Evolutionary conservation across 2,888 invertebrate genomes (phyloP), one percentile per base, ranked within the genome.

Genomic region (Trissoscelio sp.): DNA sequence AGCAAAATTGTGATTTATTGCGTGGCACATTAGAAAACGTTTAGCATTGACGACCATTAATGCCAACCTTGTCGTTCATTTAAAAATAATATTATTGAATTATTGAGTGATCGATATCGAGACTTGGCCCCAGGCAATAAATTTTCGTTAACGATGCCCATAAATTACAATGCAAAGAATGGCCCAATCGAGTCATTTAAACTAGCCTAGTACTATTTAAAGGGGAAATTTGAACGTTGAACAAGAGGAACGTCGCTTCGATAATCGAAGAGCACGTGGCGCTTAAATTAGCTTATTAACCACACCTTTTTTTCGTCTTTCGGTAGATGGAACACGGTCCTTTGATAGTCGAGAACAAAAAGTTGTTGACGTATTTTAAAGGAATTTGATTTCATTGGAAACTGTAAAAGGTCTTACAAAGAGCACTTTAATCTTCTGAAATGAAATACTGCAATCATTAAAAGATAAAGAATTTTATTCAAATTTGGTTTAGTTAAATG

Each of bases 121-220:
- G 31, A 46, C 31, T 6, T 16, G 42, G 22, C 11, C 9, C 5
- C 9, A 4, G 12, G 62, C 37, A 9, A 37, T 64, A 20, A 64
- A 64, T 64, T 62, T n/a, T 48, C 3, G 48, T 11, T 62, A 34
- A 62, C 34, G 64, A 48, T 46, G 22, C 1, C n/a, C 37, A 37
- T 64, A 64, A 64, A 64, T 64, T 48, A 28, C 6, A 1, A 18
- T n/a, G n/a, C n/a, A 34, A 48, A 48, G 22, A 46, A 14, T 20
- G 46, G 12, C 31, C 46, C 28, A 3, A 28, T 28, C 28, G 34
- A 34, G 34, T 6, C 34, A 34, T 9, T 34, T 34, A 2, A 34
- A 24, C 3, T 24, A 5, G 11, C 34, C 34, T 9, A 3, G 11
- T 34, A 7, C 34, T 34, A 34, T 34, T 5, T 11, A 34, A 34